Evolutionary conservation across 2,113 vertebrate genomes (phyloP).

Genomic region (Ictalurus furcatus): DNA sequence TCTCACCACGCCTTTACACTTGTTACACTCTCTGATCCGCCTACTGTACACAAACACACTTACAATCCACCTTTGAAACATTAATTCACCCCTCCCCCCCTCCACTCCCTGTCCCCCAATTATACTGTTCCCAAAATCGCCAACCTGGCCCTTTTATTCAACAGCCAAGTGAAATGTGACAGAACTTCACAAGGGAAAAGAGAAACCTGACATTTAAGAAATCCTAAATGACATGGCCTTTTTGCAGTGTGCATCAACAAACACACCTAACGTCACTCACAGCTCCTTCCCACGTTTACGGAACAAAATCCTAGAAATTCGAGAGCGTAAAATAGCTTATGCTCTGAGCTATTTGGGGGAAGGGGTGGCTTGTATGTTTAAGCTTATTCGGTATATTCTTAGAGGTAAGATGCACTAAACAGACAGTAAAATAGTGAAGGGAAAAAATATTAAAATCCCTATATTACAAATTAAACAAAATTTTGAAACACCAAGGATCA

Average conservation of each 20-base stretch:
- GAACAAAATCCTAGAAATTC: background rate
- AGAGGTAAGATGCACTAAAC: background rate
- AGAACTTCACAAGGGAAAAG: slow-evolving; percentile 23
- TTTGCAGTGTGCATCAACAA: slow-evolving; percentile 46
- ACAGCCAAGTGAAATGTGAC: slow-evolving; percentile 30
- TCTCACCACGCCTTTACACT: too few relatives aligned
- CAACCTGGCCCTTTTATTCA: background rate
- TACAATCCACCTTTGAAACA: background rate
- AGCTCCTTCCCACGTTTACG: slow-evolving; percentile 3
- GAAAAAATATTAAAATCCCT: background rate
- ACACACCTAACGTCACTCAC: slow-evolving; percentile 49
- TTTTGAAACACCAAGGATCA: background rate
- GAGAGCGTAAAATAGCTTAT: background rate
- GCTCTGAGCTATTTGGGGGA: too few relatives aligned
- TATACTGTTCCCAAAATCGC: background rate
- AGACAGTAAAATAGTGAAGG: background rate
- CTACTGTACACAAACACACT: too few relatives aligned
- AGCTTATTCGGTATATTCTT: background rate
- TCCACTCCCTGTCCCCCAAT: background rate
- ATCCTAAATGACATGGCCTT: slow-evolving; percentile 50
- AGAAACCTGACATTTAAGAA: slow-evolving; percentile 51
- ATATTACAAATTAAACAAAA: background rate
- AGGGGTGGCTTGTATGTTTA: background rate
- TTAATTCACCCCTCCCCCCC: background rate
- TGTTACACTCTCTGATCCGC: too few relatives aligned